Evolutionary conservation across 2,888 invertebrate genomes (phyloP).

Genomic region (Pyrochroa serraticornis): DNA sequence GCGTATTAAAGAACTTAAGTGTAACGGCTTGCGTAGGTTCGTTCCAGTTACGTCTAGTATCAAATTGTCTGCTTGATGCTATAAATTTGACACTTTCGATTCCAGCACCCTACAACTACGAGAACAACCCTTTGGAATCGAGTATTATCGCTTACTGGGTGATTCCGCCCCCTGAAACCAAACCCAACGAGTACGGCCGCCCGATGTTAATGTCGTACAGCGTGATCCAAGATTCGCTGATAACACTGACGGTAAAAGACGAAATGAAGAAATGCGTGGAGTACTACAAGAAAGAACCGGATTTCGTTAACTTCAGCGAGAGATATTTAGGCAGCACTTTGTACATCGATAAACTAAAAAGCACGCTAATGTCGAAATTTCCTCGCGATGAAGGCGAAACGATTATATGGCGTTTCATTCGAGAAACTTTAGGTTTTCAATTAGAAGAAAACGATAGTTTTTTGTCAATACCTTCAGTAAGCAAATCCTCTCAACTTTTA

Average conservation of each 20-base stretch:
- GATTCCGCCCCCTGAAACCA: slow-evolving; percentile 92
- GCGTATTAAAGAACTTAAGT: too few species aligned
- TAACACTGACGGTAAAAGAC: slow-evolving; percentile 80
- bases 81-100: slow-evolving; percentile 35
- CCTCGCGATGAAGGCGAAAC: slow-evolving; percentile 78
- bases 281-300: slow-evolving; percentile 76
- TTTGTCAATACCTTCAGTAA: slow-evolving; percentile 62
- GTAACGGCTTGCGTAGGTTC: too few species aligned
- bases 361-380: slow-evolving; percentile 79
- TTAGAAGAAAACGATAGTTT: slow-evolving; percentile 71
- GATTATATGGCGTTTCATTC: slow-evolving; percentile 78
- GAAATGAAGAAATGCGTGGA: slow-evolving; percentile 87
- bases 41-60: too few species aligned
- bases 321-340: slow-evolving; percentile 73
- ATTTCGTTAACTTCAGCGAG: slow-evolving; percentile 70
- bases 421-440: slow-evolving; percentile 76
- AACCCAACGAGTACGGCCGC: slow-evolving; percentile 89
- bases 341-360: slow-evolving; percentile 85
- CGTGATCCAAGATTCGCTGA: slow-evolving; percentile 79
- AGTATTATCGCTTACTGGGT: slow-evolving; percentile 91
- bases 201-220: slow-evolving; percentile 91
- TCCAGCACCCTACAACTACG: slow-evolving; percentile 83
- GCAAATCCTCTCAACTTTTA: slow-evolving; percentile 52
- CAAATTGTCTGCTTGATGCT: too few species aligned
- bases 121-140: slow-evolving; percentile 81